Evolutionary conservation across 2,113 vertebrate genomes (phyloP), one percentile per base, ranked within the genome.

Genomic region (Romanogobio albipinnatus): DNA sequence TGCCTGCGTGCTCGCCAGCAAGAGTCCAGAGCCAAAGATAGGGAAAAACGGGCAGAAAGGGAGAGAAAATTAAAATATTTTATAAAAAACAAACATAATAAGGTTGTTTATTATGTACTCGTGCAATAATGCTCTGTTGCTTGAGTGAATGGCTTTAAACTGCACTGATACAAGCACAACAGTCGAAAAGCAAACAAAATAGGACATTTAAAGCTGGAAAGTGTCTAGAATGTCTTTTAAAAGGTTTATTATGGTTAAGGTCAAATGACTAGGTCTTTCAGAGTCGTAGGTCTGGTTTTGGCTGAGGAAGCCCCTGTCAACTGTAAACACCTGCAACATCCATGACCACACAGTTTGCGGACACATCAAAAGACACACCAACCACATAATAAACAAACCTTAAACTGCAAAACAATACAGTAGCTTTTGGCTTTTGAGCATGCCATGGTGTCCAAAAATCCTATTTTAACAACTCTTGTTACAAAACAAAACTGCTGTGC

Each of bases 21-120:
- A 88, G 77, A 89, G 89, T 90, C 90, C 86, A 87, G 88, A 88
- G 89, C 84, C 85, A 83, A 89, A 88, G 81, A 71, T 85, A 22
- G 75, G 83, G 22, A 83, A 86, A 90, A 70, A 68, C 19, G 22
- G 5, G 19, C 49, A 87, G 22, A 62, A 83, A 33, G 76, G 83
- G 49, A 15, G 2, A 59, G n/a, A 45, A 83, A 73, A 83, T 77
- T 11, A 75, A 71, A 80, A 71, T 53, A 68, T 61, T 62, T 58
- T 76, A 80, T 64, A 81, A 83, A 85, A 89, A 81, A 70, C 82
- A 83, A 85, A 85, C 15, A 45, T 84, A 33, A 17, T 82, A 82
- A 77, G 79, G 68, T 64, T 59, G 64, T 88, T 88, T 85, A 80
- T 74, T 80, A 82, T 61, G 66, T 59, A 68, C 47, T 53, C 47